phyloP scores from a whole-genome alignment of 2,797 vertebrate genomes.

The Melanotaenia maccullochi region DNA sequence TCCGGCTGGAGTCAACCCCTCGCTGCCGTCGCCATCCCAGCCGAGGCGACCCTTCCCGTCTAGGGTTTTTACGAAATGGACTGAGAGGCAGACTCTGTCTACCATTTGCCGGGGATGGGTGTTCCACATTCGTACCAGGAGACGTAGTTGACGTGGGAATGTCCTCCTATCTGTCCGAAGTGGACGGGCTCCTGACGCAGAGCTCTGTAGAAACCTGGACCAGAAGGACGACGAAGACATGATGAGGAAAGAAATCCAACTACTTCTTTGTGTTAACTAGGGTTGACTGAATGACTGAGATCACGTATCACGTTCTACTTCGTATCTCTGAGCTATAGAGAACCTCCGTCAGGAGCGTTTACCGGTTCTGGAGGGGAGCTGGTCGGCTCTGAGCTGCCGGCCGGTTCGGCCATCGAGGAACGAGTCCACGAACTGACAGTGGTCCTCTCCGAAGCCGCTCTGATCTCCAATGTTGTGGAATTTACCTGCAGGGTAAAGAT shows the following conservation, averaged over 20 bases:
- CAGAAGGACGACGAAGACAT: slow-evolving; percentile 2
- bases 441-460: slow-evolving; percentile 94
- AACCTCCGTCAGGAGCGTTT: not conserved
- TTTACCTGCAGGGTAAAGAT: slow-evolving; percentile 80
- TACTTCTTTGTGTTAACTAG: too few species aligned
- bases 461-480: slow-evolving; percentile 97
- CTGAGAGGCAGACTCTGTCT: slow-evolving; percentile 12
- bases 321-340: too few species aligned
- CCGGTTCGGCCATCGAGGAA: slow-evolving; percentile 95
- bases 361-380: slow-evolving; percentile 87
- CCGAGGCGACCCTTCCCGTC: slow-evolving; percentile 27
- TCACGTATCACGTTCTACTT: too few species aligned
- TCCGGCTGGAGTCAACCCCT: slow-evolving; percentile 16
- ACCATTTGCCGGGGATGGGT: slow-evolving; percentile 97
- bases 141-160: slow-evolving; percentile 90
- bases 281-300: too few species aligned
- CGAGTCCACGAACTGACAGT: slow-evolving; percentile 97
- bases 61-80: slow-evolving; percentile 1
- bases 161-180: slow-evolving; percentile 92
- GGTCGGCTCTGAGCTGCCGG: slow-evolving; percentile 84
- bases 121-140: slow-evolving; percentile 97
- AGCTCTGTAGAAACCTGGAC: slow-evolving; percentile 92
- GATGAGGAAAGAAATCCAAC: too few species aligned
- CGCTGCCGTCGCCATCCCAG: slow-evolving; percentile 36
- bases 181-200: slow-evolving; percentile 94